These are phyloP conservation scores for Pelochelys cantorii DNA, from an alignment of 2,797 vertebrate genomes.

Conservation along the genomic window DNA sequence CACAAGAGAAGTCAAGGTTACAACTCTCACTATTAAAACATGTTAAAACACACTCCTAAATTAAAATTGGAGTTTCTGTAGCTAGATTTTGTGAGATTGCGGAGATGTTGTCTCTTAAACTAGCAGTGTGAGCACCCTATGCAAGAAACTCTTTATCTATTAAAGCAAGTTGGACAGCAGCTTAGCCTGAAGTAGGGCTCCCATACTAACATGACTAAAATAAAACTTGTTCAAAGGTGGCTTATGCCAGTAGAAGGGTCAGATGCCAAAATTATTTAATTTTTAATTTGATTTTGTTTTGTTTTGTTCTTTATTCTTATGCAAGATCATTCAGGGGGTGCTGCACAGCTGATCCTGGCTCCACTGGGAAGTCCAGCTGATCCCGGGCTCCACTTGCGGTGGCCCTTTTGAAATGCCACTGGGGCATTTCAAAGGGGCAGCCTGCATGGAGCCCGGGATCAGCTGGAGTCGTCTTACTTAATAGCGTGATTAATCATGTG, in stretches of 20 bases:
- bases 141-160: background rate
- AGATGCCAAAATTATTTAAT: background rate
- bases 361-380: too few relatives aligned
- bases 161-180: background rate
- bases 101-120: background rate
- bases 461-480: too few relatives aligned
- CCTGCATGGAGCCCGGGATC: too few relatives aligned
- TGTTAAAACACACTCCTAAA: background rate
- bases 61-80: background rate
- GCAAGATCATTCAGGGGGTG: background rate
- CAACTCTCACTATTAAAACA: background rate
- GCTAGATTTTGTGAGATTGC: background rate
- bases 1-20: background rate
- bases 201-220: background rate
- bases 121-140: background rate
- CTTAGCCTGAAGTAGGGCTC: background rate
- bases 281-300: background rate
- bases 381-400: too few relatives aligned
- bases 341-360: too few relatives aligned
- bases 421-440: too few relatives aligned
- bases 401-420: too few relatives aligned
- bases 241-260: background rate
- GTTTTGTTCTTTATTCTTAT: background rate
- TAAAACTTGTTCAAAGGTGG: background rate
- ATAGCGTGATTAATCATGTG: too few relatives aligned